phyloP scores from a whole-genome alignment of 92 coral and sea anemone species.

The Pocillopora meandrina region DNA sequence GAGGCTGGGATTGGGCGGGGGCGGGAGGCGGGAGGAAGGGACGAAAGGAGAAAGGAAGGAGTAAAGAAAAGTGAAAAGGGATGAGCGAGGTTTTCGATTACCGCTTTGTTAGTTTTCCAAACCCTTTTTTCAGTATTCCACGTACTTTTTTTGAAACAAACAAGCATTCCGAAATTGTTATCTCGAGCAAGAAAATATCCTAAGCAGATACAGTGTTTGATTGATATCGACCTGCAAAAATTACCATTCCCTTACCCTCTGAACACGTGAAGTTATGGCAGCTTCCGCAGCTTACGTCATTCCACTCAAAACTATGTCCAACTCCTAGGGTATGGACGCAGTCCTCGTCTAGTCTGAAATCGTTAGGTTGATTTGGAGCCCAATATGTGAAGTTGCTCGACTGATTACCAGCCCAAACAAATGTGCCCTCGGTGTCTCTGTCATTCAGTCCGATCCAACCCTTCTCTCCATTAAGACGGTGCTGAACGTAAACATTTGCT shows the following conservation, averaged over 20 bases:
- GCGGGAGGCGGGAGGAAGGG: too few relatives aligned
- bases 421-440: slow-evolving; percentile 43
- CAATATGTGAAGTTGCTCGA: slow-evolving; percentile 41
- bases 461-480: slow-evolving; percentile 47
- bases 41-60: too few relatives aligned
- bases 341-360: slow-evolving; percentile 46
- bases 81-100: too few relatives aligned
- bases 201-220: too few relatives aligned
- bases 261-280: slow-evolving; percentile 63
- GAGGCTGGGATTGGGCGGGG: too few relatives aligned
- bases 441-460: slow-evolving; percentile 63
- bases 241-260: slow-evolving; percentile 32
- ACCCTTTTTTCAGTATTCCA: too few relatives aligned
- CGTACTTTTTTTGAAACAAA: too few relatives aligned
- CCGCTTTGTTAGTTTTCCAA: too few relatives aligned
- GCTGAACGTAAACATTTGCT: slow-evolving; percentile 49
- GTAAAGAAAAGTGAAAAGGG: too few relatives aligned
- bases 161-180: too few relatives aligned
- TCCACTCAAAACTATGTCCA: slow-evolving; percentile 50
- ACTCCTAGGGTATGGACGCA: slow-evolving; percentile 64
- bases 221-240: too few relatives aligned
- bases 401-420: slow-evolving; percentile 43
- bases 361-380: slow-evolving; percentile 60
- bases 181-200: too few relatives aligned
- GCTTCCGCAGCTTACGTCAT: slow-evolving; percentile 52